Percentiles rank a stretch among this genome's conserved stretches.
Evolutionary conservation across 2,888 invertebrate species (phyloP).

Genomic region (Phania funesta): DNA sequence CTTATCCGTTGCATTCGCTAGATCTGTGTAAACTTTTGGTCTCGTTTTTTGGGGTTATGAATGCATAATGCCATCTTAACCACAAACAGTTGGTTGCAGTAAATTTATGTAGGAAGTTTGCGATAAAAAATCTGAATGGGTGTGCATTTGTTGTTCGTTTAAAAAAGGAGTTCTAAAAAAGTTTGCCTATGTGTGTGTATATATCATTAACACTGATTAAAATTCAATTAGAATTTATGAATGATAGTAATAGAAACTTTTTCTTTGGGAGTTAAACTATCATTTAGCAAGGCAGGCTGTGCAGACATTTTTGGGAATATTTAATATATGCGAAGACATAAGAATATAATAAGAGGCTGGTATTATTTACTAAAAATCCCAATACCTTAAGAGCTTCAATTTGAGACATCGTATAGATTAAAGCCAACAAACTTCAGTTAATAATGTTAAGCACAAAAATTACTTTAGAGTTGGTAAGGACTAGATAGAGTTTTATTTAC

Average conservation of each 20-base stretch:
- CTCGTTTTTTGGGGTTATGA: conserved; percentile 42
- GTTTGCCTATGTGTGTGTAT: neutral
- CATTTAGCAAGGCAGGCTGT: too few relatives aligned
- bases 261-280: neutral
- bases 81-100: conserved; percentile 62
- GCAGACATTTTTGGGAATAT: too few relatives aligned
- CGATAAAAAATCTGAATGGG: neutral
- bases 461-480: too few relatives aligned
- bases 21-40: conserved; percentile 35
- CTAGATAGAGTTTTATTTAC: too few relatives aligned
- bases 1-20: conserved; percentile 7
- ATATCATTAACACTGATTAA: conserved; percentile 56
- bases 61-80: conserved; percentile 54
- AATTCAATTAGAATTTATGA: conserved; percentile 62
- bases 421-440: too few relatives aligned
- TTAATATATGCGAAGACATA: too few relatives aligned
- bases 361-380: too few relatives aligned
- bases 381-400: too few relatives aligned
- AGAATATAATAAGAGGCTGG: too few relatives aligned
- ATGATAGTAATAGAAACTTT: conserved; percentile 28
- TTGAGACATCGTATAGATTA: too few relatives aligned
- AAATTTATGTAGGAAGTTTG: conserved; percentile 59
- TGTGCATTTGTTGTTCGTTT: neutral
- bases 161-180: neutral
- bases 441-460: too few relatives aligned